Evolutionary conservation across 2,888 invertebrate genomes (phyloP), one percentile per base, ranked within the genome.

Genomic region (Drosophila mulleri): DNA sequence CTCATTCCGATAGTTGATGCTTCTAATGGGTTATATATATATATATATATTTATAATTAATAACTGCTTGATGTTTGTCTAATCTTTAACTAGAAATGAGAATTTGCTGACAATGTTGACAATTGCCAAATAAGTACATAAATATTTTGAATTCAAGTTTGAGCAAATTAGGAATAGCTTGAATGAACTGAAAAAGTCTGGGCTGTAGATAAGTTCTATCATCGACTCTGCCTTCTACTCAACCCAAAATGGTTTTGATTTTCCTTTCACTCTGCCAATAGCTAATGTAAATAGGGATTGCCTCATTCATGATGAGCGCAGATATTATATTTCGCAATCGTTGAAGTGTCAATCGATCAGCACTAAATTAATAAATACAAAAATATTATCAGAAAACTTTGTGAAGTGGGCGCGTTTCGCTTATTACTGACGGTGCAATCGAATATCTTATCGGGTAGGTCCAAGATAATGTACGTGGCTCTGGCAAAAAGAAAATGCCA

Each of bases 381-480:
- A 14, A 26, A 5, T 4, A 26, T 58, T 62, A 58, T 73, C 66
- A 69, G 9, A 20, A 12, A 8, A 53, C 20, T 2, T 62, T 35
- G 26, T 50, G 9, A 61, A 52, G 37, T 68, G 61, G n/a, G 50
- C 62, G 54, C 45, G 45, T 5, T 39, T 11, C 29, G 41, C 41
- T 42, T 62, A 18, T 39, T 12, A 45, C 42, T 44, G 32, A 11
- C 32, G 26, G 6, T 20, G 16, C 54, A 62, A 59, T 32, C 23
- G 20, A n/a, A 59, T 70, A 70, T 65, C 80, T 80, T 70, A 75
- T 76, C 76, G 37, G 53, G 18, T 26, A 29, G 59, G 42, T 53
- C 29, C n/a, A 42, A 50, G 56, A 61, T 75, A 58, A 65, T 52
- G 41, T 44, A 18, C 41, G 9, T 4, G 23, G 29, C 29, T 29